These are phyloP conservation scores for Acrobasis consociella DNA, from an alignment of 2,888 invertebrate species.

Conservation along the genomic window DNA sequence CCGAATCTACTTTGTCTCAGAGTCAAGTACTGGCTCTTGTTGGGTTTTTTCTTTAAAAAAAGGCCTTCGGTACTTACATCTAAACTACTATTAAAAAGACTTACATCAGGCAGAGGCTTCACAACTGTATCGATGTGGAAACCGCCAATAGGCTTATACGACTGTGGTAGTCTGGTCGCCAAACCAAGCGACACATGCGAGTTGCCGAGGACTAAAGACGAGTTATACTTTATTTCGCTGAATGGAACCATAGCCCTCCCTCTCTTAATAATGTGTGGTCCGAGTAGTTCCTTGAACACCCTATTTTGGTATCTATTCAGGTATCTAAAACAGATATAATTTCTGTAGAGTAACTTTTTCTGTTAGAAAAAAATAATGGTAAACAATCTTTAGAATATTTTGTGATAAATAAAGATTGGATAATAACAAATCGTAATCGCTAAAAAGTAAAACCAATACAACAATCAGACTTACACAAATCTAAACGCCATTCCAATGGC, in stretches of 20 bases:
- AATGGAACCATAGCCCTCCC: constrained; percentile 46
- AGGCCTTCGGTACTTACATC: no score
- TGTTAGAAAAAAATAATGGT: no score
- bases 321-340: constrained; percentile 27
- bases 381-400: no score
- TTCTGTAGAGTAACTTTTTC: no score
- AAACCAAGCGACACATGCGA: constrained; percentile 53
- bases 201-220: constrained; percentile 55
- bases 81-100: not conserved
- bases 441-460: not conserved
- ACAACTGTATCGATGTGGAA: constrained; percentile 55
- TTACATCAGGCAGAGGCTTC: constrained; percentile 54
- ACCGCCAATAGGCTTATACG: constrained; percentile 55
- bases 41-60: no score
- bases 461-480: constrained; percentile 17
- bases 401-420: no score
- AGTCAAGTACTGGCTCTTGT: no score
- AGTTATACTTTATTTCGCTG: constrained; percentile 49
- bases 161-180: constrained; percentile 50
- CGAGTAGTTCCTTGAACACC: constrained; percentile 37
- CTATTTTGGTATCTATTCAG: constrained; percentile 23
- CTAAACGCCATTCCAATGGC: constrained; percentile 20
- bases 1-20: no score
- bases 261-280: constrained; percentile 41
- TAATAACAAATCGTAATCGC: no score